Percentiles rank a stretch among this genome's conserved stretches.
Conservation (phyloP, 1,140 invertebrate genomes). For the Bombus difficillimus region DNA sequence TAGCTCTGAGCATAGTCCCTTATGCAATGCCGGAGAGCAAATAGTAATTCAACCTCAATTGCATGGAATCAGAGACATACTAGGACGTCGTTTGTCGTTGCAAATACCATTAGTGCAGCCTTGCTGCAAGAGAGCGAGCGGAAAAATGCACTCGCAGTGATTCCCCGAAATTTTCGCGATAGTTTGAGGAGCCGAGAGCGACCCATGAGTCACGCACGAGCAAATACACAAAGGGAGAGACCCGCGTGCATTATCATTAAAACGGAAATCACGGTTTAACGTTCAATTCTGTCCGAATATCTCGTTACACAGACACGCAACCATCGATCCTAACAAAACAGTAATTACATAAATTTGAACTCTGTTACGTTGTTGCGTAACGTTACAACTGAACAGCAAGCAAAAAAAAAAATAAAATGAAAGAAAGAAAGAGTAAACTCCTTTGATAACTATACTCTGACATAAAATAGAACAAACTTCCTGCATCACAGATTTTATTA, state of each 20-base stretch:
- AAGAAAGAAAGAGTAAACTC: neutral
- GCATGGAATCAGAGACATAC: conserved; percentile 50
- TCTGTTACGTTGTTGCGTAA: neutral
- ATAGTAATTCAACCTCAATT: conserved; percentile 65
- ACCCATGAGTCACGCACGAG: neutral
- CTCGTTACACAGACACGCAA: conserved; percentile 28
- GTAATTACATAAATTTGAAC: conserved; percentile 36
- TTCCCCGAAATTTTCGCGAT: neutral
- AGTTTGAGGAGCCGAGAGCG: neutral
- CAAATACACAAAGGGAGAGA: conserved; percentile 30
- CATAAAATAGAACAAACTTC: neutral
- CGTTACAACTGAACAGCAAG: neutral
- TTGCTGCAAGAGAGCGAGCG: neutral
- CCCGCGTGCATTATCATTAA: conserved; percentile 18
- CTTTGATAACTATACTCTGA: neutral
- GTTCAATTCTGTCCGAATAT: conserved; percentile 38
- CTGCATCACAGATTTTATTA: neutral
- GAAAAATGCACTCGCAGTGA: neutral
- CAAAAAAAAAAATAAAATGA: neutral
- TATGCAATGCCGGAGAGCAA: conserved; percentile 46
- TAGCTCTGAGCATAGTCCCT: conserved; percentile 23
- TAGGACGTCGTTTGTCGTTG: conserved; percentile 22
- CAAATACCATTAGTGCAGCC: conserved; percentile 28
- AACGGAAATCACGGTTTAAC: conserved; percentile 48
- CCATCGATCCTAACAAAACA: conserved; percentile 13